Base-by-base conservation (phyloP, 2,888 invertebrate species). In the Drosophila fungiperda region DNA sequence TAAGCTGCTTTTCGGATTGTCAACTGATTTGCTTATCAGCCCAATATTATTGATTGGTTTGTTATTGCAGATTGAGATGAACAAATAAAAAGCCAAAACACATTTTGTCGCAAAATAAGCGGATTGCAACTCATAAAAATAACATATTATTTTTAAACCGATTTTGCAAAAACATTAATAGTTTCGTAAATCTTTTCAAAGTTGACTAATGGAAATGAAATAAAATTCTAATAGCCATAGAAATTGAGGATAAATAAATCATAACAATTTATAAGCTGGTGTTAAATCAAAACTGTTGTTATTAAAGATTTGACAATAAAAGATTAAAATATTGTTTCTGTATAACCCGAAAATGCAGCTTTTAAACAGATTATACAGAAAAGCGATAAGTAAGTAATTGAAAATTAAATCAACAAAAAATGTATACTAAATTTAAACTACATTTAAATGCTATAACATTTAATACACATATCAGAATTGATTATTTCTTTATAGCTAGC, bases 1-100 rank as follows among this genome's bases (percentile, higher is more conserved):
- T 77, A 84, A 84, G 80, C 80, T 48, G 73, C 69, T 80, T 80
- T 63, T 1, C 33, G 45, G 79, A 50, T 74, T 78, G 63, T 7
- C 54, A 35, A 26, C 45, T 63, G 70, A 66, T 79, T 64, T 72
- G 63, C 63, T 33, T 48, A 58, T 61, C 61, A 58, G 48, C 54
- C 15, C 33, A 59, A 57, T 61, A 76, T 58, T 60, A 72, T 60
- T 60, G 63, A 63, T 73, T 59, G 35, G 17, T 12, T 17, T 23
- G 3, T 54, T 20, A 62, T 49, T 62, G 20, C n/a, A 63, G 26
- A 26, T 55, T 23, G 45, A 58, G 38, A 42, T 52, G 49, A 71
- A 49, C 20, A 26, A 32, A 40, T 57, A 64, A 50, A 54, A 42
- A 61, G 20, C 45, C 49, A 58, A 26, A 36, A 61, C 26, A n/a